phyloP scores from a whole-genome alignment of 2,888 invertebrate genomes.

The Phortica magna region DNA sequence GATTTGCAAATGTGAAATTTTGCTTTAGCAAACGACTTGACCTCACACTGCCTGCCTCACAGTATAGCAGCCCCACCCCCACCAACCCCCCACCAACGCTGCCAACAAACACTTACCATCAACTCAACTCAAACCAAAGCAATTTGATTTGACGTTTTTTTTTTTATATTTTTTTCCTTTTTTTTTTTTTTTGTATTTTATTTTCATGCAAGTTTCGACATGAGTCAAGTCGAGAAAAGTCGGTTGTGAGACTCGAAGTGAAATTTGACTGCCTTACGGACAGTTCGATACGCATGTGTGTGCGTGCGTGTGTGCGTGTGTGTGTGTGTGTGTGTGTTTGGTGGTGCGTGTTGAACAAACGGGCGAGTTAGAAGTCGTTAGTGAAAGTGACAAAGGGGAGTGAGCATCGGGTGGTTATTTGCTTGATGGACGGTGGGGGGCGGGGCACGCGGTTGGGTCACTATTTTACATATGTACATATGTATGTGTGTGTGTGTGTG shows the following conservation, averaged over 20 bases:
- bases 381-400: too few species aligned
- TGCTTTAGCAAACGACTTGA: not conserved
- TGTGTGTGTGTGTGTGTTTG: not conserved
- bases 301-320: not conserved
- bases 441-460: too few species aligned
- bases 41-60: not conserved
- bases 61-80: not conserved
- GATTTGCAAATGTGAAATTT: conserved; percentile 67
- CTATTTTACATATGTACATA: too few species aligned
- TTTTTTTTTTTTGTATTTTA: conserved; percentile 1
- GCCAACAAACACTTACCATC: not conserved
- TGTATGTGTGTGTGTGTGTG: conserved; percentile 45
- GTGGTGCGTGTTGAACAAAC: too few species aligned
- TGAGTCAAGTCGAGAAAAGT: too few species aligned
- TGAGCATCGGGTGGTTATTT: too few species aligned
- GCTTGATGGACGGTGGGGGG: too few species aligned
- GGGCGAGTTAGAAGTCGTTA: too few species aligned
- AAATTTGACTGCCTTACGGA: not conserved
- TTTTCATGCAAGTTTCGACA: not conserved
- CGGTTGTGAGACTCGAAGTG: too few species aligned
- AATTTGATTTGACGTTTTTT: not conserved
- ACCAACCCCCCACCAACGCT: not conserved
- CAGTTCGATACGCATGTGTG: not conserved
- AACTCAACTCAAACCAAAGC: not conserved
- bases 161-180: not conserved